A percentile compares a stretch with the other conserved stretches of the same genome.
Evolutionary conservation across 2,113 vertebrate genomes (phyloP).

Genomic region (Peromyscus leucopus): DNA sequence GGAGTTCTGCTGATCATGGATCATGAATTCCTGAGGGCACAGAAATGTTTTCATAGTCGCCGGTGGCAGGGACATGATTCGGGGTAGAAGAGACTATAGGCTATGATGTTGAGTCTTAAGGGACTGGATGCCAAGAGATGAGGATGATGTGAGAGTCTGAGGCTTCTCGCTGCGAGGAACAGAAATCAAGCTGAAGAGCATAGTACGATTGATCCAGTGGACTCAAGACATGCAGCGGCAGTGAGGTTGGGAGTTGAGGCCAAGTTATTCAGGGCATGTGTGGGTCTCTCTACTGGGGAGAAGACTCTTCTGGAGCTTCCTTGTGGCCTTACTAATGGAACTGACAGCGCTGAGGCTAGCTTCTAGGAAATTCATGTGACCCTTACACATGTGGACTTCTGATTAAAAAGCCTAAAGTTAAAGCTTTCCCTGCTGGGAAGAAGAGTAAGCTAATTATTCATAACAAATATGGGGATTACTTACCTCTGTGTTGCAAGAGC

Average conservation of each 20-base stretch:
- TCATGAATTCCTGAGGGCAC: background rate
- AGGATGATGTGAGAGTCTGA: background rate
- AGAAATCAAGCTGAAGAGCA: background rate
- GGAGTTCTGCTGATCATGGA: background rate
- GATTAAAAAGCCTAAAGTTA: constrained; percentile 47
- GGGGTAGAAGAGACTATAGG: background rate
- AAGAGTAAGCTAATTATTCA: constrained; percentile 62
- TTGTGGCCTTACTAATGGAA: background rate
- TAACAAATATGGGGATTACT: constrained; percentile 87
- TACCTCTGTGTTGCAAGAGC: constrained; percentile 98
- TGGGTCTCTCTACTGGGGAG: background rate
- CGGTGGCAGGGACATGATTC: background rate
- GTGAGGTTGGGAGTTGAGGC: background rate
- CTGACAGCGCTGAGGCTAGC: background rate
- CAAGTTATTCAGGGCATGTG: background rate
- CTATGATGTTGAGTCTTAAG: background rate
- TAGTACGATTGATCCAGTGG: background rate
- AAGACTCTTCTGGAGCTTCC: background rate
- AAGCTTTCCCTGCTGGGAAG: constrained; percentile 48
- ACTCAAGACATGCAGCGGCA: background rate
- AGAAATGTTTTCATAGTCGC: background rate
- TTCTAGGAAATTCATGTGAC: constrained; percentile 53
- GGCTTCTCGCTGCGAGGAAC: background rate
- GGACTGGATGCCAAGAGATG: background rate
- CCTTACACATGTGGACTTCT: constrained; percentile 62